A percentile compares a stretch with the other conserved stretches of the same genome.
These are phyloP conservation scores for Orussus abietinus DNA, from an alignment of 1,140 invertebrate genomes.

Conservation along the genomic window DNA sequence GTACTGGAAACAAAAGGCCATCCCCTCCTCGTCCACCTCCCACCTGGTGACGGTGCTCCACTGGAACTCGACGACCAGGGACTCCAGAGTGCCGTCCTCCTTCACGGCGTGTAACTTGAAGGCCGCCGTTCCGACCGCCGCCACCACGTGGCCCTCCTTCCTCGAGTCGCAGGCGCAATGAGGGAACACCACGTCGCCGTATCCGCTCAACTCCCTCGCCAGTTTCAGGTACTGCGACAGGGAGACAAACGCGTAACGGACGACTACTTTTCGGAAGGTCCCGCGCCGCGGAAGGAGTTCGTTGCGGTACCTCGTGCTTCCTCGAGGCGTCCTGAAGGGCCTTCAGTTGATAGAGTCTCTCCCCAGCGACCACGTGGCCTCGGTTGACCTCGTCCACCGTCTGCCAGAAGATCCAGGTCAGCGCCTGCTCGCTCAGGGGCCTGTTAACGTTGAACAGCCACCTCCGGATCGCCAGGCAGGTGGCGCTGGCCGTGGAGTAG, in stretches of 20 bases:
- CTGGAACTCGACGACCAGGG: slow-evolving; percentile 78
- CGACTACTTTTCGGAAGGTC: not conserved
- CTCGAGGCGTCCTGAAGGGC: slow-evolving; percentile 86
- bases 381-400: slow-evolving; percentile 94
- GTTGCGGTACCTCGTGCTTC: slow-evolving; percentile 68
- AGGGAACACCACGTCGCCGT: slow-evolving; percentile 89
- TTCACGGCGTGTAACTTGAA: slow-evolving; percentile 86
- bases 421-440: slow-evolving; percentile 62
- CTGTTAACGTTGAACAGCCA: slow-evolving; percentile 84
- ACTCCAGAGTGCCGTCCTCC: slow-evolving; percentile 81
- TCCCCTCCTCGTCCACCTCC: slow-evolving; percentile 87
- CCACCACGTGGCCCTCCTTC: slow-evolving; percentile 87
- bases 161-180: slow-evolving; percentile 92
- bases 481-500: slow-evolving; percentile 96
- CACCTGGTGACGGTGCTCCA: slow-evolving; percentile 80
- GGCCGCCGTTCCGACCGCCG: slow-evolving; percentile 67
- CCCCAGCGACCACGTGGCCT: slow-evolving; percentile 83
- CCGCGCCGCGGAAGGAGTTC: not conserved
- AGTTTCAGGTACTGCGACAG: slow-evolving; percentile 72
- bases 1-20: slow-evolving; percentile 87
- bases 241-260: slow-evolving; percentile 7
- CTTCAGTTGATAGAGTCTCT: slow-evolving; percentile 91
- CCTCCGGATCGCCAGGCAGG: slow-evolving; percentile 88
- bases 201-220: slow-evolving; percentile 81
- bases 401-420: slow-evolving; percentile 73